A percentile compares a stretch with the other conserved stretches of the same genome.
Conservation (phyloP, 2,113 vertebrate genomes). For the Eretmodus cyanostictus region DNA sequence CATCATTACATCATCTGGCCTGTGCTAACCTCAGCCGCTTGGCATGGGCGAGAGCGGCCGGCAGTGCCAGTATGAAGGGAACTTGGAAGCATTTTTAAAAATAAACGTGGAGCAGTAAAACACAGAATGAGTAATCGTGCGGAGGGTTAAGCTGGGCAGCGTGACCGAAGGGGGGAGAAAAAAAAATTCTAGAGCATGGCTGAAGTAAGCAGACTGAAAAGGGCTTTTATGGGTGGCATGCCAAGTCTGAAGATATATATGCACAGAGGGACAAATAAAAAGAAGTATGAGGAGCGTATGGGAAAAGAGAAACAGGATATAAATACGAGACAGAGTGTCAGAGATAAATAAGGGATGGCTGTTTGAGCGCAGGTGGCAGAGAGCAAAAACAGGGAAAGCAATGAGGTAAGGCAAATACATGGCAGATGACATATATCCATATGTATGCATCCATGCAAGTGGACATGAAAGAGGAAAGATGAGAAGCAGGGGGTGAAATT, state of each 20-base stretch:
- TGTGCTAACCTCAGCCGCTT: conserved; percentile 33
- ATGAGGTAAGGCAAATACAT: background rate
- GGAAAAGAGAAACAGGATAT: background rate
- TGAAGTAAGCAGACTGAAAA: conserved; percentile 28
- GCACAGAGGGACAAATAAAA: background rate
- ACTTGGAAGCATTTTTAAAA: conserved; percentile 51
- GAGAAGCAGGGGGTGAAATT: background rate
- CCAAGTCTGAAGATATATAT: conserved; percentile 7
- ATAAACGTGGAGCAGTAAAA: conserved; percentile 45
- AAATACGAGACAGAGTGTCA: background rate
- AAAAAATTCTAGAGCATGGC: conserved; percentile 27
- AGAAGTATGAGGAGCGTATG: background rate
- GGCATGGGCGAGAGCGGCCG: background rate
- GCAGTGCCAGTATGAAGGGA: background rate
- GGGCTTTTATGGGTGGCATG: background rate
- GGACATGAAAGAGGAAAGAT: background rate
- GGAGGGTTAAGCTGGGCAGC: conserved; percentile 9
- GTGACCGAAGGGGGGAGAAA: background rate
- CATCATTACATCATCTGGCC: conserved; percentile 44
- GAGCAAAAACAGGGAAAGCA: background rate
- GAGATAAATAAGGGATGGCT: background rate
- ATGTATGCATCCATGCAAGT: background rate
- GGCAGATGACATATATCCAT: background rate
- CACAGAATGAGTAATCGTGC: conserved; percentile 39
- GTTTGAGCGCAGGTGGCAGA: background rate